Conservation (phyloP, 2,888 invertebrate species). For the Phortica okadai region DNA sequence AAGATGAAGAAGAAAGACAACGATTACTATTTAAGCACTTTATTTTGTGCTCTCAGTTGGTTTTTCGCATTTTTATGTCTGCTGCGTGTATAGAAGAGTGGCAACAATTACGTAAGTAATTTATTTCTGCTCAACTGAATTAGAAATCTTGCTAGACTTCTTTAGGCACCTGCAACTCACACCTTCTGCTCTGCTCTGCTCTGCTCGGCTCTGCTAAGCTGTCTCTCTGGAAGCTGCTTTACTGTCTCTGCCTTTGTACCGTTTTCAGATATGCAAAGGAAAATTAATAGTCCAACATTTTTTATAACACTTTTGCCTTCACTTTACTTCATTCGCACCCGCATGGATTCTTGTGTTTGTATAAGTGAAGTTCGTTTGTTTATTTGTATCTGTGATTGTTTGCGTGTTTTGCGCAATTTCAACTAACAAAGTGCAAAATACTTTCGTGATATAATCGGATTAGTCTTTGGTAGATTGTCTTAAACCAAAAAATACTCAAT, state of each 20-base stretch:
- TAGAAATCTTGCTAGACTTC: constrained; percentile 56
- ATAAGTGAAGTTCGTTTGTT: neutral
- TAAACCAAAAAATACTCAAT: constrained; percentile 24
- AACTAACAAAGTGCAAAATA: constrained; percentile 49
- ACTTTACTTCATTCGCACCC: constrained; percentile 28
- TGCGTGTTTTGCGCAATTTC: constrained; percentile 4
- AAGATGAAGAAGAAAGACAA: neutral
- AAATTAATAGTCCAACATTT: constrained; percentile 70
- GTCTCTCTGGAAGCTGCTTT: neutral
- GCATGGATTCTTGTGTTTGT: neutral
- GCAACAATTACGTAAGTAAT: constrained; percentile 69
- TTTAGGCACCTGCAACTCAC: neutral
- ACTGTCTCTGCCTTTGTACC: neutral
- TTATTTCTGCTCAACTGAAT: constrained; percentile 71
- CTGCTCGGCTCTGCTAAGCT: neutral
- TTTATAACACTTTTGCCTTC: constrained; percentile 69
- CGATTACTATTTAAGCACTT: constrained; percentile 14
- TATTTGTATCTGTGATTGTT: constrained; percentile 6
- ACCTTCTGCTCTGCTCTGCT: neutral
- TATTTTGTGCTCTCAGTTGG: constrained; percentile 44
- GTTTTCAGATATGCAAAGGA: constrained; percentile 61
- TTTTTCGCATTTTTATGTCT: constrained; percentile 24
- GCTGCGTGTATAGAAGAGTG: constrained; percentile 40
- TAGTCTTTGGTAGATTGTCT: constrained; percentile 50
- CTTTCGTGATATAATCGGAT: constrained; percentile 68